Conservation (phyloP, 2,797 vertebrate species). For the Poeciliopsis gracilis region DNA sequence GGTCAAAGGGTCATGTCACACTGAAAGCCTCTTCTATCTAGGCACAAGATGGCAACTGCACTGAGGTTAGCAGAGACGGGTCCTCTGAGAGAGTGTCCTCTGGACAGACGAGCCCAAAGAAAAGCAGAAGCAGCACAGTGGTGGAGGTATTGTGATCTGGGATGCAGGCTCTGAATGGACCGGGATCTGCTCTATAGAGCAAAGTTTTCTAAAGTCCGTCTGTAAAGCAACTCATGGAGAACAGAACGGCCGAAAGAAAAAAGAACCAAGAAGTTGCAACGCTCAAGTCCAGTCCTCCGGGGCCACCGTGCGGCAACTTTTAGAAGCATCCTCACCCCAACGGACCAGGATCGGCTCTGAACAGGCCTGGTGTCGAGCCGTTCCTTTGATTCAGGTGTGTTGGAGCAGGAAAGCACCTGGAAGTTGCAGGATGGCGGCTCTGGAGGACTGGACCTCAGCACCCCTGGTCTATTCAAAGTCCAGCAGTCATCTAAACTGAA, state of each 20-base stretch:
- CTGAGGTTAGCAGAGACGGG: background rate
- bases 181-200: background rate
- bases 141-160: background rate
- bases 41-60: background rate
- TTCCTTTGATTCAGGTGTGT: no score
- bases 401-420: no score
- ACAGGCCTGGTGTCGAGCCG: no score
- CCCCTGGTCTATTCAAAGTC: background rate
- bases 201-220: background rate
- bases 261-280: background rate
- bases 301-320: no score
- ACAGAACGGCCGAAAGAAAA: no score
- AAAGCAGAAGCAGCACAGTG: background rate
- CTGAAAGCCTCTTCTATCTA: background rate
- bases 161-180: background rate
- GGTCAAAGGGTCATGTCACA: background rate
- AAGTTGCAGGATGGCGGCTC: no score
- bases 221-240: background rate
- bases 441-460: no score
- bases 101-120: background rate
- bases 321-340: no score
- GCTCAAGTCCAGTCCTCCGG: no score
- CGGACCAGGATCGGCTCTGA: no score
- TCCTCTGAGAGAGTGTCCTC: background rate
- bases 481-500: background rate